phyloP scores from a whole-genome alignment of 1,140 invertebrate genomes.

The Probaryconus sp. region DNA sequence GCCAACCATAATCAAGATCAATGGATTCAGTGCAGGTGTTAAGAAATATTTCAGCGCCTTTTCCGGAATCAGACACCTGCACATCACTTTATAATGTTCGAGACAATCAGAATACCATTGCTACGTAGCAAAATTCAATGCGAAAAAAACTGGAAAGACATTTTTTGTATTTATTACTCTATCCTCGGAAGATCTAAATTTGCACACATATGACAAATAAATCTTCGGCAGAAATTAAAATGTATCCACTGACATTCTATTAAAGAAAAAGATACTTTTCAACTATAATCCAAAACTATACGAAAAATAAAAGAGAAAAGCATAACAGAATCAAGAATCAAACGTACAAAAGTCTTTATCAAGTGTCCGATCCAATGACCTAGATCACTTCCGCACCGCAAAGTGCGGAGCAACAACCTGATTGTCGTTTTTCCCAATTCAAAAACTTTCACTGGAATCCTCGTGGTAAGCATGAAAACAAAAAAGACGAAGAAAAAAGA shows the following conservation, averaged over 20 bases:
- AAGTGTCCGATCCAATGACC: conserved; percentile 48
- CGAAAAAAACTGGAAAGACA: too few species aligned
- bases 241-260: too few species aligned
- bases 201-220: too few species aligned
- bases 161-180: too few species aligned
- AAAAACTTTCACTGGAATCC: conserved; percentile 32
- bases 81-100: conserved; percentile 25
- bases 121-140: neutral
- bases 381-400: conserved; percentile 47
- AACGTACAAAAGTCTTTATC: conserved; percentile 43
- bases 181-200: too few species aligned
- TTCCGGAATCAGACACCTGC: conserved; percentile 53
- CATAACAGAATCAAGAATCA: conserved; percentile 18
- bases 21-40: conserved; percentile 56
- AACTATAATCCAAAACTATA: too few species aligned
- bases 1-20: conserved; percentile 42
- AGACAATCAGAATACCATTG: neutral
- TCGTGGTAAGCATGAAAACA: conserved; percentile 15
- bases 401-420: conserved; percentile 31
- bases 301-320: conserved; percentile 28
- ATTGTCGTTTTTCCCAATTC: conserved; percentile 46
- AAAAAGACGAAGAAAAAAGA: neutral
- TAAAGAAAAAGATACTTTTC: too few species aligned
- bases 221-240: too few species aligned
- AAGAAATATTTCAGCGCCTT: conserved; percentile 44